phyloP scores from a whole-genome alignment of 2,888 invertebrate species.

The Caenorhabditis angaria region DNA sequence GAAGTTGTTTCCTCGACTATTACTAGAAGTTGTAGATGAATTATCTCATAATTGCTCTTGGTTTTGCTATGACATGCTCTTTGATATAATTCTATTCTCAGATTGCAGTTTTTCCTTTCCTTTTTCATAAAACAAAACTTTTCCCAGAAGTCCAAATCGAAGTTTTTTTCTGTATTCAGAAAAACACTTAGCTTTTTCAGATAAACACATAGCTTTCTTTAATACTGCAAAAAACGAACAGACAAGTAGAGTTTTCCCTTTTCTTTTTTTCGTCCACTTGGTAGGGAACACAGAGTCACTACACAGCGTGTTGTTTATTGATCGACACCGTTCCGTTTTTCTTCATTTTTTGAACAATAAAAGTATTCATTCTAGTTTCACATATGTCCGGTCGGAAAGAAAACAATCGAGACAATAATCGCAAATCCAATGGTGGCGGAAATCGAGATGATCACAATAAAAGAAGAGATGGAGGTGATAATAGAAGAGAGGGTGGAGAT shows the following conservation, averaged over 20 bases:
- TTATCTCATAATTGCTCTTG: too few relatives aligned
- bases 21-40: too few relatives aligned
- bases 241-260: background rate
- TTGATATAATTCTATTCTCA: too few relatives aligned
- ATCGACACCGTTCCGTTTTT: conserved; percentile 1
- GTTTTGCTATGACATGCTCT: too few relatives aligned
- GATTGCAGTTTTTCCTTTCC: too few relatives aligned
- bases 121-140: too few relatives aligned
- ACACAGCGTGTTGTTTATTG: conserved; percentile 13
- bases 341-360: background rate
- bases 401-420: conserved; percentile 7
- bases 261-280: background rate
- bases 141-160: too few relatives aligned
- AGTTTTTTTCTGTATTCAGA: too few relatives aligned
- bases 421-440: background rate
- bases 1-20: too few relatives aligned
- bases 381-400: conserved; percentile 9
- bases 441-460: conserved; percentile 3
- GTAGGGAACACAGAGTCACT: conserved; percentile 27
- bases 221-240: too few relatives aligned
- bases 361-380: background rate
- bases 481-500: conserved; percentile 8
- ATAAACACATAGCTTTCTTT: too few relatives aligned
- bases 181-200: too few relatives aligned
- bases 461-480: conserved; percentile 5